These are phyloP conservation scores for Petaurus breviceps DNA, from an alignment of 2,113 vertebrate genomes.

Conservation along the genomic window DNA sequence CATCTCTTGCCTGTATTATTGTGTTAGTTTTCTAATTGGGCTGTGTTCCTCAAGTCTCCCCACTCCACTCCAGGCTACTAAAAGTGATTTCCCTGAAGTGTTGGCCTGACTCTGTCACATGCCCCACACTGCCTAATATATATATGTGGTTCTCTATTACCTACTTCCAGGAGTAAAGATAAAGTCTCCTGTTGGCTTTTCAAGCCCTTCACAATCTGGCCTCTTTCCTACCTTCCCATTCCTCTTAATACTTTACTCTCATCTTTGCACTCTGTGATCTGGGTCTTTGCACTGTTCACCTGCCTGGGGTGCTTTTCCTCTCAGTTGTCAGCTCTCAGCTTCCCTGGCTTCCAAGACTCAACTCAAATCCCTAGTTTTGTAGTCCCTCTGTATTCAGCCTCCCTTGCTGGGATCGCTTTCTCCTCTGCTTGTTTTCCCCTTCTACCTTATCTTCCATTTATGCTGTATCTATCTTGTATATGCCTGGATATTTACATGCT, in stretches of 20 bases:
- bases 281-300: neutral
- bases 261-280: neutral
- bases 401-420: neutral
- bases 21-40: neutral
- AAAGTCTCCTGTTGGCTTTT: neutral
- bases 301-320: neutral
- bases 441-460: neutral
- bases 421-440: neutral
- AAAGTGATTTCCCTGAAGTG: neutral
- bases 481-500: neutral
- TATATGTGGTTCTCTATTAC: neutral
- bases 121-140: neutral
- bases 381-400: neutral
- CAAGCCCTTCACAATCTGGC: neutral
- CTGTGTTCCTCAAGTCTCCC: neutral
- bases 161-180: neutral
- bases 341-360: neutral
- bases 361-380: neutral
- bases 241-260: neutral
- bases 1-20: neutral
- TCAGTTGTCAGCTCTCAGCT: neutral
- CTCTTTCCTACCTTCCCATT: neutral
- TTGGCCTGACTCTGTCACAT: neutral
- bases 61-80: neutral
- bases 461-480: neutral